A percentile compares a stretch with the other conserved stretches of the same genome.
These are phyloP conservation scores for Platycnemis pennipes DNA, from an alignment of 2,888 invertebrate species.

Conservation along the genomic window DNA sequence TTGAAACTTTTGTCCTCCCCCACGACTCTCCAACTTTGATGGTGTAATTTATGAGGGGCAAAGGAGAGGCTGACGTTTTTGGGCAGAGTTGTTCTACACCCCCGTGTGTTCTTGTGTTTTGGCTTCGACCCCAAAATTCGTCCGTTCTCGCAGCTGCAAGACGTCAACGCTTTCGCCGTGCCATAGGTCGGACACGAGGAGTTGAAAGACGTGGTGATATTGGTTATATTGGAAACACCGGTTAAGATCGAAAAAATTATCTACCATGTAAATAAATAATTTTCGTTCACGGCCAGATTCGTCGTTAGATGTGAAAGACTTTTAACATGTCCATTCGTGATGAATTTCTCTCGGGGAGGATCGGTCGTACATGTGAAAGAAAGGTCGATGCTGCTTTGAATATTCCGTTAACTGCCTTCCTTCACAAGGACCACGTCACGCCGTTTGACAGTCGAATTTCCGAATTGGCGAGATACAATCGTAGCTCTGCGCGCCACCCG, in stretches of 20 bases:
- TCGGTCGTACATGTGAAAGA: neutral
- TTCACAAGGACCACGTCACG: neutral
- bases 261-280: neutral
- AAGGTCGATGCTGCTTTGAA: neutral
- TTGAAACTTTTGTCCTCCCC: neutral
- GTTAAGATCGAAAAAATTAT: neutral
- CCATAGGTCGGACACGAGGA: neutral
- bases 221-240: neutral
- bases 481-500: neutral
- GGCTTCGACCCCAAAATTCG: neutral
- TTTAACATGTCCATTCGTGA: neutral
- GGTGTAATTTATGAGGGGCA: conserved; percentile 3
- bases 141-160: neutral
- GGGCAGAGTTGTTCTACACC: neutral
- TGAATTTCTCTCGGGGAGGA: neutral
- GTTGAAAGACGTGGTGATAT: neutral
- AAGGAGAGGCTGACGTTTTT: conserved; percentile 10
- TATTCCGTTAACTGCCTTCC: neutral
- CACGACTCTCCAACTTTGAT: neutral
- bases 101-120: neutral
- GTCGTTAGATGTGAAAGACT: neutral
- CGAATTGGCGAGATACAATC: conserved; percentile 11
- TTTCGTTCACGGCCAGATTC: neutral
- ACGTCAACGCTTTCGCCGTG: neutral
- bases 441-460: neutral